Conservation (phyloP, 2,888 invertebrate species). For the Strigamia crassipes region DNA sequence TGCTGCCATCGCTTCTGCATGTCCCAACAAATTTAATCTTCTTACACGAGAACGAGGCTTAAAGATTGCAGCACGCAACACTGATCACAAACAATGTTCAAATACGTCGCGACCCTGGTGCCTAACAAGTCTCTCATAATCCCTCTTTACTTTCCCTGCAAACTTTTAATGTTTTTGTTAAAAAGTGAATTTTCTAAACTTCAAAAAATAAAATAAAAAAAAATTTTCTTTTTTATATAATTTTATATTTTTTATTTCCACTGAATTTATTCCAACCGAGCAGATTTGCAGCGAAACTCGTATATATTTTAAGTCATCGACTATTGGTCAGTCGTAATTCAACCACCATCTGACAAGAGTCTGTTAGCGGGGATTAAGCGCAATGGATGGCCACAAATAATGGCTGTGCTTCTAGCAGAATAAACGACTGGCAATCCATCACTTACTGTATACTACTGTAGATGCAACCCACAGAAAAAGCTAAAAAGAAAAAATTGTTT, state of each 20-base stretch:
- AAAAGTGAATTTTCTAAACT: too few relatives aligned
- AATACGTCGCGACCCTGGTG: too few relatives aligned
- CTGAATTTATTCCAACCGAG: background rate
- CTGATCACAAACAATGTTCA: background rate
- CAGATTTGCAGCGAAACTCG: background rate
- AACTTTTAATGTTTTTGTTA: too few relatives aligned
- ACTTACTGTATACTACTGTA: background rate
- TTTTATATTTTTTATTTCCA: too few relatives aligned
- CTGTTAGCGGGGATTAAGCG: conserved; percentile 30
- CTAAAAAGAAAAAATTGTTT: background rate
- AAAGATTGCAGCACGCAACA: background rate
- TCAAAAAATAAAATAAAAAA: too few relatives aligned
- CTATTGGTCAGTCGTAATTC: conserved; percentile 18
- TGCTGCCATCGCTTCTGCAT: too few relatives aligned
- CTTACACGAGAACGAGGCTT: background rate
- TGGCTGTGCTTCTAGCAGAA: conserved; percentile 21
- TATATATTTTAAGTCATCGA: background rate
- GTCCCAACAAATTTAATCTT: background rate
- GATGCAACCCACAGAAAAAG: background rate
- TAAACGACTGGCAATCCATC: conserved; percentile 26
- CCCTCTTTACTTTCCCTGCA: too few relatives aligned
- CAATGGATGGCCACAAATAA: conserved; percentile 17
- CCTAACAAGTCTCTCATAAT: too few relatives aligned
- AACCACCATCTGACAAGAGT: conserved; percentile 30
- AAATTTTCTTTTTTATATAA: background rate